These are phyloP conservation scores for Monoplex corrugatus DNA, from an alignment of 2,888 invertebrate species.

Conservation along the genomic window DNA sequence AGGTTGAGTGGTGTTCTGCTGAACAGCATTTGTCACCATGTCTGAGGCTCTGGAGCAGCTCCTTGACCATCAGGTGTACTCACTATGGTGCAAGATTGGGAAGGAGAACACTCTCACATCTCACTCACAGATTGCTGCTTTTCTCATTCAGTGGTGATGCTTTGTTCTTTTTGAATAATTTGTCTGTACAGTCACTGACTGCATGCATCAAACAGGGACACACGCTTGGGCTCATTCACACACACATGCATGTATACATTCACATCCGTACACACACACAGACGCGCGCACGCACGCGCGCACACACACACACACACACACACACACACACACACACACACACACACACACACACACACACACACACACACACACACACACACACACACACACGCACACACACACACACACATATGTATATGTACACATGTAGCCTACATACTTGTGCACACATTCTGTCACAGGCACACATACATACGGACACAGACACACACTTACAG, in stretches of 20 bases:
- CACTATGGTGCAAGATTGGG: too few relatives aligned
- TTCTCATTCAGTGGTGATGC: too few relatives aligned
- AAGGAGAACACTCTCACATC: too few relatives aligned
- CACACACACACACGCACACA: neutral
- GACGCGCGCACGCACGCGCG: neutral
- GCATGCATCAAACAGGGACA: too few relatives aligned
- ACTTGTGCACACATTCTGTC: neutral
- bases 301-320: slow-evolving; percentile 1
- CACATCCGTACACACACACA: neutral
- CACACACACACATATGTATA: neutral
- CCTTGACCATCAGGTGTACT: too few relatives aligned
- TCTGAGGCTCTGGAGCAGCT: too few relatives aligned
- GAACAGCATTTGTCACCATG: too few relatives aligned
- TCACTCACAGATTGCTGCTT: too few relatives aligned
- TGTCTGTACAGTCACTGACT: too few relatives aligned
- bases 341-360: neutral
- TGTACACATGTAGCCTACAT: neutral
- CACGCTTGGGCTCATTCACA: neutral
- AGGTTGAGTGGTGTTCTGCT: too few relatives aligned
- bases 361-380: neutral
- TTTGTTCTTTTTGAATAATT: too few relatives aligned
- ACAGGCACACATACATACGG: neutral
- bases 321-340: slow-evolving; percentile 1
- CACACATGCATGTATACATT: neutral
- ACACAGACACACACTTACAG: too few relatives aligned